Percentiles rank a stretch among this genome's conserved stretches.
These are phyloP conservation scores for Myripristis jacobus DNA, from an alignment of 2,797 vertebrate genomes.

Conservation along the genomic window DNA sequence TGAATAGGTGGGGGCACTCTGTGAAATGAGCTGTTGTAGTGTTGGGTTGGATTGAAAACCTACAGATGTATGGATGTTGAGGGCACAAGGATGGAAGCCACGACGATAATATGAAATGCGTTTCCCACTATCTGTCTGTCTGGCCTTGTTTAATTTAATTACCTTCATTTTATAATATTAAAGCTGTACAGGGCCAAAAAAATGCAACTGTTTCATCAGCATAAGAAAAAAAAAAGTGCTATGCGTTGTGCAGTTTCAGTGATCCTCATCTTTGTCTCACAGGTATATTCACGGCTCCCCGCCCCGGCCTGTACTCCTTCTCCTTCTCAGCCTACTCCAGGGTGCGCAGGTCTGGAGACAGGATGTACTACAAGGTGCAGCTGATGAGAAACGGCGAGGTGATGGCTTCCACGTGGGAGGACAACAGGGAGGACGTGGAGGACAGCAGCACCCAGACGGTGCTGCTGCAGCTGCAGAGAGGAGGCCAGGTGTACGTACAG, in stretches of 20 bases:
- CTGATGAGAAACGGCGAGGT: constrained; percentile 60
- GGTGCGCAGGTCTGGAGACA: neutral
- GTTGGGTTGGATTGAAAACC: too few species aligned
- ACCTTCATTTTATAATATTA: too few species aligned
- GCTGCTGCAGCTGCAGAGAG: constrained; percentile 54
- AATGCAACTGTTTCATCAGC: too few species aligned
- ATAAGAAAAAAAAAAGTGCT: too few species aligned
- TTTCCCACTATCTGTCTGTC: too few species aligned
- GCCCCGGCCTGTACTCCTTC: constrained; percentile 63
- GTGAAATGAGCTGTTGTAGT: too few species aligned
- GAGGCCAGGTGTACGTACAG: constrained; percentile 67
- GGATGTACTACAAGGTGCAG: constrained; percentile 62
- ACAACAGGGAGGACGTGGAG: constrained; percentile 69
- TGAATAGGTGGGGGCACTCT: too few species aligned
- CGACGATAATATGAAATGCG: too few species aligned
- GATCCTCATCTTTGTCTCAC: neutral
- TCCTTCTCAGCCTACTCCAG: constrained; percentile 59
- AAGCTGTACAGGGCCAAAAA: too few species aligned
- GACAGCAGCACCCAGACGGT: constrained; percentile 68
- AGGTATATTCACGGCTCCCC: constrained; percentile 68
- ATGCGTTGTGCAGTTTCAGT: neutral
- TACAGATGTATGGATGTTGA: too few species aligned
- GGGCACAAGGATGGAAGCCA: too few species aligned
- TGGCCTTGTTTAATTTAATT: too few species aligned
- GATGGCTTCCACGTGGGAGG: constrained; percentile 60